Evolutionary conservation across 2,113 vertebrate genomes (phyloP), one percentile per base, ranked within the genome.

Genomic region (Hassar affinis): DNA sequence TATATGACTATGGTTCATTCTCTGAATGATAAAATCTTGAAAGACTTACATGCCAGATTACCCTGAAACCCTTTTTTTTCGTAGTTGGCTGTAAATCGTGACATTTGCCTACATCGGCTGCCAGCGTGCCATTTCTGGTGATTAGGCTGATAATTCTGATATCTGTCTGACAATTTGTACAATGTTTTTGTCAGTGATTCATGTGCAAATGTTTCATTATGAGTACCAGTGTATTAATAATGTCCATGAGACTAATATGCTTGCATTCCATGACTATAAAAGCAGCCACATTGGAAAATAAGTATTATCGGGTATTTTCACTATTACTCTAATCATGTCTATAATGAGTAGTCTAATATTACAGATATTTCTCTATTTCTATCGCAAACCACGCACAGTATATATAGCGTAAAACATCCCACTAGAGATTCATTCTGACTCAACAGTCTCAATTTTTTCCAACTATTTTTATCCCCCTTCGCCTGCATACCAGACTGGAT

Each of bases 371-470:
- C 35, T 68, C 30, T 27, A n/a, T 9, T 80, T 61, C 17, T 82
- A 27, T 56, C 42, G 25, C 78, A 14, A 81, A 51, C 77, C 57
- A 17, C 52, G 30, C 54, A 35, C 49, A 7, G 69, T 6, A 45
- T 75, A 14, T 12, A 47, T 14, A 81, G 47, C 72, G 57, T 66
- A 81, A 61, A 69, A 71, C 66, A 68, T 61, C 68, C 57, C 33
- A 61, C 49, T 68, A 22, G 5, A 47, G 18, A 77, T 80, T 83
- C 59, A 35, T 35, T 85, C 42, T 85, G 84, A 87, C 78, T 88
- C 78, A 84, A 78, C 42, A 69, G 14, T 64, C 54, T 83, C n/a
- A 56, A 45, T 68, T 77, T 85, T 56, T 76, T 72, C 72, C 61
- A 47, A 22, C 47, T 25, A 18, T 45, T 78, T 66, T 56, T 52